Conservation (phyloP, 1,140 invertebrate species). For the Zaprionus africanus region DNA sequence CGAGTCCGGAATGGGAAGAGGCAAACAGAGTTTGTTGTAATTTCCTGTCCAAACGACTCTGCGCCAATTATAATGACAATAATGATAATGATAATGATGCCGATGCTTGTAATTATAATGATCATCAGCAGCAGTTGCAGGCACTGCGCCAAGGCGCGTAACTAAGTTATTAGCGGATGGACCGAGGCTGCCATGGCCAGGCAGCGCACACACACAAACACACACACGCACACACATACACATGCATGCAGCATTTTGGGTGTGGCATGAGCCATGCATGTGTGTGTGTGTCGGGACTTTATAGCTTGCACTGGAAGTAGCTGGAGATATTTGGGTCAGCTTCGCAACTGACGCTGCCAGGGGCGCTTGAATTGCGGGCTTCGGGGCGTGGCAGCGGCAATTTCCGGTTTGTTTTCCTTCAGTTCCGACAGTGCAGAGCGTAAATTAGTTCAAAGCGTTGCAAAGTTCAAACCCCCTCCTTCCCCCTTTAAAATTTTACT, state of each 20-base stretch:
- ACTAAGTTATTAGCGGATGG: constrained; percentile 74
- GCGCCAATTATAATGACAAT: constrained; percentile 66
- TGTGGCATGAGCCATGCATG: constrained; percentile 23
- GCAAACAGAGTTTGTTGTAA: constrained; percentile 36
- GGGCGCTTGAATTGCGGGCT: background rate
- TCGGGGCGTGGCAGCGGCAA: constrained; percentile 63
- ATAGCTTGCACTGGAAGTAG: constrained; percentile 8
- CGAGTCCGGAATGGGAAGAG: background rate
- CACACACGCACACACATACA: background rate
- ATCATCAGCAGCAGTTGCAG: constrained; percentile 27
- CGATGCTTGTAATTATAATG: constrained; percentile 35
- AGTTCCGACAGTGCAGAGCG: constrained; percentile 69
- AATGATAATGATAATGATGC: constrained; percentile 37
- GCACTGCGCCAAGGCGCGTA: constrained; percentile 61
- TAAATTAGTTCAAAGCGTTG: constrained; percentile 77
- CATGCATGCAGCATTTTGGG: background rate
- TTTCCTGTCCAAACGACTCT: constrained; percentile 57
- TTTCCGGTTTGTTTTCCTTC: constrained; percentile 75
- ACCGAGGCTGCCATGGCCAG: constrained; percentile 19
- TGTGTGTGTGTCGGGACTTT: constrained; percentile 25
- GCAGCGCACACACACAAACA: constrained; percentile 14
- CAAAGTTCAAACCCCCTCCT: constrained; percentile 29
- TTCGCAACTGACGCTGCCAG: constrained; percentile 45
- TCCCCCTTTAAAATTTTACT: background rate
- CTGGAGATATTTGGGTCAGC: constrained; percentile 66